Evolutionary conservation across 2,888 invertebrate species (phyloP).

Genomic region (Nycteola revayana): DNA sequence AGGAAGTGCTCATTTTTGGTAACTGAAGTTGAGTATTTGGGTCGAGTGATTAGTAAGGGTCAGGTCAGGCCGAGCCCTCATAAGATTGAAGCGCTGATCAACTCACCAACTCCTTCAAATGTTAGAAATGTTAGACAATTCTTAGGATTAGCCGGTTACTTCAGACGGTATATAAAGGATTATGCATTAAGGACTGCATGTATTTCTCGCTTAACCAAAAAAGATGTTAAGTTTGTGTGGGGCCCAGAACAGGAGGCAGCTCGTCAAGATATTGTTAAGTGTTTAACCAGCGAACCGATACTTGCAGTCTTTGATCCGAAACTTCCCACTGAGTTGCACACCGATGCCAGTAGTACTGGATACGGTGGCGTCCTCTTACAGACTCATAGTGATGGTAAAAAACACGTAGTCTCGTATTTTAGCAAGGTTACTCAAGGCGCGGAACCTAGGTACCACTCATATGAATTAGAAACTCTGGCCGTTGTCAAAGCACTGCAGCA

Average conservation of each 20-base stretch:
- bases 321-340: no score
- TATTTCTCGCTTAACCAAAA: slow-evolving; percentile 4
- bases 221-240: not conserved
- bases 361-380: slow-evolving; percentile 22
- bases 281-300: slow-evolving; percentile 5
- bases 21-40: slow-evolving; percentile 14
- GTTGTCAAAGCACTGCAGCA: slow-evolving; percentile 27
- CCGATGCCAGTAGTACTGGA: slow-evolving; percentile 10
- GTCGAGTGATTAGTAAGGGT: slow-evolving; percentile 1
- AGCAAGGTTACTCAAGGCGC: slow-evolving; percentile 17
- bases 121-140: no score
- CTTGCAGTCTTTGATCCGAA: no score
- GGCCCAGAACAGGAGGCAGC: slow-evolving; percentile 10
- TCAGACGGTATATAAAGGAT: not conserved
- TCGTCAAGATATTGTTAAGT: slow-evolving; percentile 8
- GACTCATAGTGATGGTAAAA: slow-evolving; percentile 4
- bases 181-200: slow-evolving; percentile 11
- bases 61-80: slow-evolving; percentile 1
- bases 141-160: no score
- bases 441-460: not conserved
- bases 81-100: not conserved
- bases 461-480: slow-evolving; percentile 16
- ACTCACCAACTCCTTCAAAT: no score
- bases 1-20: slow-evolving; percentile 15
- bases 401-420: slow-evolving; percentile 18